Evolutionary conservation across 2,113 vertebrate species (phyloP), one percentile per base, ranked within the genome.

Genomic region (Hyperopisus bebe): DNA sequence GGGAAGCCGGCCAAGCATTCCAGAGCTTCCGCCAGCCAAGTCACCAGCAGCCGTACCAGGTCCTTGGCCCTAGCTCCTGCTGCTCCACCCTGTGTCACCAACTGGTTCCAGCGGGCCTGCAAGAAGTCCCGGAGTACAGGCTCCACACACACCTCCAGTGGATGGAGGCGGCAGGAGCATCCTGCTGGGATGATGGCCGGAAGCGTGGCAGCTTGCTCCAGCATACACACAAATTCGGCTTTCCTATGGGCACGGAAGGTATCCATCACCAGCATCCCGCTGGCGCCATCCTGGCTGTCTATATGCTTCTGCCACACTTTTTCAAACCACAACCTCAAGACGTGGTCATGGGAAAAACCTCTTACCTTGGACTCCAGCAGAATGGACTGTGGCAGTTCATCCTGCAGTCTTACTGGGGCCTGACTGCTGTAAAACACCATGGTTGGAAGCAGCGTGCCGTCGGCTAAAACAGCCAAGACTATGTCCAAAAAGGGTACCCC

Each of bases 71-170:
- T 92, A 88, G 96, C 92, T 84, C 96, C 94, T 19, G 95, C 0
- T 2, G 94, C 93, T 10, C 94, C 94, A 0, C 92, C 93, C 9
- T 89, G 89, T 0, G 90, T 91, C 0, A 95, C 95, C 90, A 94
- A 92, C 66, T 97, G 97, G 10, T 91, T 94, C 98, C 98, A 99
- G 27, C 97, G 97, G 2, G 95, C 96, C 92, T 97, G 97, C 80
- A 99, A 92, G 92, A 98, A 98, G 88, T 94, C 96, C 17, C 95
- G 93, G 8, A 99, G 92, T 21, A 97, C 96, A 0, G 96, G 94
- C 21, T 96, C 96, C 89, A 98, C 94, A 17, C 97, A 99, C 0
- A 97, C 95, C 0, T 98, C 96, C 2, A 99, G 89, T 0, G 98
- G 98, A 88, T 99, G 98, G 89, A 96, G 93, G 15, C 95, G 95